These are phyloP conservation scores for Nymphalis io DNA, from an alignment of 1,140 invertebrate genomes.

Conservation along the genomic window DNA sequence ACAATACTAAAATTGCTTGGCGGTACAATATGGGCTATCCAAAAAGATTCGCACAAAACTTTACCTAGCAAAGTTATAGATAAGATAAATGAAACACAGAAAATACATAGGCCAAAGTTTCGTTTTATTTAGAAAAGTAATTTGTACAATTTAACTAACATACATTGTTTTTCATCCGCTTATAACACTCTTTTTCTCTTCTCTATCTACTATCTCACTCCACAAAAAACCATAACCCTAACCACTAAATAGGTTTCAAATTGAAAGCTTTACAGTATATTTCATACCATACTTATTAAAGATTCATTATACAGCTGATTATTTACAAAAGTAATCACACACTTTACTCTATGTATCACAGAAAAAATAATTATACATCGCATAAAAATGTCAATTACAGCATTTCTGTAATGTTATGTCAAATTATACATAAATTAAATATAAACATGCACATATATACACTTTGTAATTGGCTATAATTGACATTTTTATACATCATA, in stretches of 20 bases:
- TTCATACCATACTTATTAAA: slow-evolving; percentile 52
- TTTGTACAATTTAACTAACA: slow-evolving; percentile 77
- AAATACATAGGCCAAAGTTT: slow-evolving; percentile 77
- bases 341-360: slow-evolving; percentile 77
- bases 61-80: too few species aligned
- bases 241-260: slow-evolving; percentile 57
- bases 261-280: slow-evolving; percentile 61
- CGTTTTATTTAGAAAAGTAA: slow-evolving; percentile 77
- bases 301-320: slow-evolving; percentile 44
- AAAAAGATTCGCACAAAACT: too few species aligned
- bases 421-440: slow-evolving; percentile 14
- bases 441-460: slow-evolving; percentile 21
- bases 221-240: slow-evolving; percentile 53
- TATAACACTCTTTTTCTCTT: slow-evolving; percentile 47
- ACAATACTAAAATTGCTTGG: too few species aligned
- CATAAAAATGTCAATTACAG: slow-evolving; percentile 44
- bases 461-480: slow-evolving; percentile 27
- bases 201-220: slow-evolving; percentile 60
- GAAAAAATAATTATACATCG: slow-evolving; percentile 76
- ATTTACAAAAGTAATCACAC: slow-evolving; percentile 66
- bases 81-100: slow-evolving; percentile 35
- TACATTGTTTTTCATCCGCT: slow-evolving; percentile 44
- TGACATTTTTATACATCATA: slow-evolving; percentile 35
- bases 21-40: too few species aligned
- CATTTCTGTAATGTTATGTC: slow-evolving; percentile 14